Evolutionary conservation across 1,140 invertebrate species (phyloP).

Genomic region (Sitobion miscanthi): DNA sequence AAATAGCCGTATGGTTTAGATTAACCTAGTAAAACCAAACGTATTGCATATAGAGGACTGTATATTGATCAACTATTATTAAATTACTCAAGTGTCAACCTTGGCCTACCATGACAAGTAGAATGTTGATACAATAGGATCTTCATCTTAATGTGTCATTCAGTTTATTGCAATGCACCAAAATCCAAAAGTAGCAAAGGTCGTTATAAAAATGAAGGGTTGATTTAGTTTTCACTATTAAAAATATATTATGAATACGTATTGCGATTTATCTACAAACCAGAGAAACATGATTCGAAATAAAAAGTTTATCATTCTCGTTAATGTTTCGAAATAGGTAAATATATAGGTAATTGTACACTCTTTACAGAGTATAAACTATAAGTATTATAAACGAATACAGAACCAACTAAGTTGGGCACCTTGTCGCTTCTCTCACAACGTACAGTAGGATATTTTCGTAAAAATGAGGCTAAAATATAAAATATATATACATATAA

Average conservation of each 20-base stretch:
- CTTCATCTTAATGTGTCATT: constrained; percentile 6
- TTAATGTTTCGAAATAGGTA: not conserved
- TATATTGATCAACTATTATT: constrained; percentile 50
- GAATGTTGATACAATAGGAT: not conserved
- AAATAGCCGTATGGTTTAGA: not conserved
- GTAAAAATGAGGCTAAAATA: not conserved
- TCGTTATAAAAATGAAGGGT: not conserved
- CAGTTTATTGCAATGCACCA: constrained; percentile 8
- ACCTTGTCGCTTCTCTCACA: not conserved
- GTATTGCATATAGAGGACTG: not conserved
- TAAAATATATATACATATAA: too few relatives aligned
- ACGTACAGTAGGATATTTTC: not conserved
- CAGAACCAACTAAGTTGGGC: too few relatives aligned
- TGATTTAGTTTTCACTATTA: not conserved
- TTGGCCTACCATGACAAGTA: constrained; percentile 24
- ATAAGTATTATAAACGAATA: not conserved
- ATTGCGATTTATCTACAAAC: not conserved
- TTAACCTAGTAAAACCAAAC: constrained; percentile 34
- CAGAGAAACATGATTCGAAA: not conserved
- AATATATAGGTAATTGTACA: too few relatives aligned
- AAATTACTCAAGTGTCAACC: constrained; percentile 12
- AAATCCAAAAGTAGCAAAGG: constrained; percentile 14
- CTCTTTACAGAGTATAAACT: not conserved
- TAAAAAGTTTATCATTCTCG: not conserved
- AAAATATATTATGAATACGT: not conserved